Conservation (phyloP, 2,797 vertebrate genomes). For the Danio tinwini region DNA sequence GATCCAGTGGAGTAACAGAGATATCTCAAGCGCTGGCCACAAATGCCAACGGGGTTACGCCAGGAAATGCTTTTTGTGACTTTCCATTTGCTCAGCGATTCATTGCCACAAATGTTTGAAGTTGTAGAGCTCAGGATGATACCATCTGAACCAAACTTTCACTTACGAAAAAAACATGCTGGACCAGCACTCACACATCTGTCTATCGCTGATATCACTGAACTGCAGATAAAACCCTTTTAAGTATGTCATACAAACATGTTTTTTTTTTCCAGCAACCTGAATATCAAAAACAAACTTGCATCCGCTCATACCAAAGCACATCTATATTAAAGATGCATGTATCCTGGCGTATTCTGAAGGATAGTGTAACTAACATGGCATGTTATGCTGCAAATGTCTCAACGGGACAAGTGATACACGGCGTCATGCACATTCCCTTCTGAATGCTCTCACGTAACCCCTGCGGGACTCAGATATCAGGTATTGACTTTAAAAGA, state of each 20-base stretch:
- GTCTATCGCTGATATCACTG: not conserved
- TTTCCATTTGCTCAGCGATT: constrained; percentile 86
- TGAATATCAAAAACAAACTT: not conserved
- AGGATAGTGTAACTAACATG: constrained; percentile 38
- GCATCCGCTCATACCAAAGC: constrained; percentile 9
- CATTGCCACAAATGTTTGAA: constrained; percentile 64
- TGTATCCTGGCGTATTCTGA: constrained; percentile 58
- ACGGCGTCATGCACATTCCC: constrained; percentile 35
- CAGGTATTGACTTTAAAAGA: constrained; percentile 73
- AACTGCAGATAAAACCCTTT: not conserved
- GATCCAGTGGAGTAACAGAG: constrained; percentile 79
- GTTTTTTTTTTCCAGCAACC: not conserved
- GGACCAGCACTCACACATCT: not conserved
- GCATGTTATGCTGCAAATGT: constrained; percentile 20
- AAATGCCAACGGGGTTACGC: constrained; percentile 83
- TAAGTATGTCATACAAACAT: not conserved
- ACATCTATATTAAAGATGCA: constrained; percentile 16
- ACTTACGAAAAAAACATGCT: not conserved
- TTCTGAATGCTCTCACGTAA: constrained; percentile 67
- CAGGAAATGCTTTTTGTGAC: constrained; percentile 84
- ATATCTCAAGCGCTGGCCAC: constrained; percentile 78
- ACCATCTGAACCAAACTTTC: constrained; percentile 53
- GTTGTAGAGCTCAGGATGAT: constrained; percentile 24
- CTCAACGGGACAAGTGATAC: constrained; percentile 30
- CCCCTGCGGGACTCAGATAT: constrained; percentile 71